Percentiles rank a stretch among this genome's conserved stretches.
phyloP scores from a whole-genome alignment of 2,113 vertebrate species.

The Takifugu flavidus region DNA sequence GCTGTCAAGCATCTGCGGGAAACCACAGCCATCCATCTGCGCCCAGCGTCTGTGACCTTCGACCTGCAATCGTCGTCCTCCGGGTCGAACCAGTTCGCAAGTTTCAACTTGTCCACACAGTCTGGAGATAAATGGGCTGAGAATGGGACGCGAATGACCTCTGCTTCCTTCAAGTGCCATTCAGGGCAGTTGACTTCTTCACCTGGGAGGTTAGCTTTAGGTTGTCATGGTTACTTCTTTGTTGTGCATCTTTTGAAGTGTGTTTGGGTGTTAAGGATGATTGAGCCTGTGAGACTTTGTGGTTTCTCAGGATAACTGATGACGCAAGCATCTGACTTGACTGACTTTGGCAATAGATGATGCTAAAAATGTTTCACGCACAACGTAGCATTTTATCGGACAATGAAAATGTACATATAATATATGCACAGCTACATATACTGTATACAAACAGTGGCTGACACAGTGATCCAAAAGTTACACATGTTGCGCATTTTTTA shows the following conservation, averaged over 20 bases:
- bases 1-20: slow-evolving; percentile 6
- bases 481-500: no score
- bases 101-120: slow-evolving; percentile 26
- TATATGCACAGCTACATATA: no score
- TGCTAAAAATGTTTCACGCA: no score
- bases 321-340: no score
- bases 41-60: neutral
- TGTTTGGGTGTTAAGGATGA: neutral
- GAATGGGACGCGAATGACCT: slow-evolving; percentile 38
- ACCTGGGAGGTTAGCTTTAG: slow-evolving; percentile 9
- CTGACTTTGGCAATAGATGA: no score
- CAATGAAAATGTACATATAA: no score
- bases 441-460: no score
- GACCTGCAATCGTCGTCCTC: slow-evolving; percentile 5
- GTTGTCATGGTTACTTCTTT: slow-evolving; percentile 28
- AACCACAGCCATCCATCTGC: no score
- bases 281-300: no score
- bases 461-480: no score
- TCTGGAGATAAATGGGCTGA: slow-evolving; percentile 37
- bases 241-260: slow-evolving; percentile 8
- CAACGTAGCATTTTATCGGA: no score
- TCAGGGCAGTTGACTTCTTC: slow-evolving; percentile 24
- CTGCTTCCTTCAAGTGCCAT: slow-evolving; percentile 23
- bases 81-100: slow-evolving; percentile 10
- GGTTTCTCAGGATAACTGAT: no score